Base-by-base conservation (phyloP, 2,113 vertebrate genomes). In the Cyphomyrus plagiostoma region DNA sequence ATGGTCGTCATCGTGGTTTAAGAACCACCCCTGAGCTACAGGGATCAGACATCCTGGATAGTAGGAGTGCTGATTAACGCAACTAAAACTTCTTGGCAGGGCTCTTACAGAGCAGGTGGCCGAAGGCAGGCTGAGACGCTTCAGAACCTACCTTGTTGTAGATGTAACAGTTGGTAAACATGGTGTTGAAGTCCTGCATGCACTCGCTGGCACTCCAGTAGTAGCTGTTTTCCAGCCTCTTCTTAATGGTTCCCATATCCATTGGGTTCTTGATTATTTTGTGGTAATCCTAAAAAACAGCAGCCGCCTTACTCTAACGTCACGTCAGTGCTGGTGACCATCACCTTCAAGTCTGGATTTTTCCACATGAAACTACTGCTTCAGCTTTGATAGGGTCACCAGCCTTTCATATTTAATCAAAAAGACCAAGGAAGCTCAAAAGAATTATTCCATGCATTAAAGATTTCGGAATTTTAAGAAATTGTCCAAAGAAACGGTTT, bases 141-240 rank as follows among this genome's bases (percentile, higher is more conserved):
- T 39, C 15, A 23, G 17, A n/a, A 35, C 87, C 92, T 94, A 99
- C 98, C 98, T 99, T 99, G 95, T 99, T 99, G 90, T 99, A 99
- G 92, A 99, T 99, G 91, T 99, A 99, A 93, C 98, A 99, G 90
- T 99, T 99, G 93, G 98, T 99, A 95, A 99, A 99, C 98, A 99
- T 99, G 95, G 98, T 99, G 96, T 99, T 99, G 96, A 99, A 99
- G 94, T 99, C 98, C 94, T 99, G 98, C 98, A 99, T 99, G 91
- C 98, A 99, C 92, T 99, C 98, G 23, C 98, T 98, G 26, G 98
- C 98, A 10, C 98, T 99, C 98, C 98, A 99, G 88, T 99, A 99
- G 86, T 99, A 99, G 58, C 97, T 99, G 93, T 97, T 98, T 90
- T 99, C 98, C 92, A 99, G 95, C 19, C 98, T 95, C 92, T 98